phyloP scores from a whole-genome alignment of 2,113 vertebrate genomes.

The Lophotis ruficrista region DNA sequence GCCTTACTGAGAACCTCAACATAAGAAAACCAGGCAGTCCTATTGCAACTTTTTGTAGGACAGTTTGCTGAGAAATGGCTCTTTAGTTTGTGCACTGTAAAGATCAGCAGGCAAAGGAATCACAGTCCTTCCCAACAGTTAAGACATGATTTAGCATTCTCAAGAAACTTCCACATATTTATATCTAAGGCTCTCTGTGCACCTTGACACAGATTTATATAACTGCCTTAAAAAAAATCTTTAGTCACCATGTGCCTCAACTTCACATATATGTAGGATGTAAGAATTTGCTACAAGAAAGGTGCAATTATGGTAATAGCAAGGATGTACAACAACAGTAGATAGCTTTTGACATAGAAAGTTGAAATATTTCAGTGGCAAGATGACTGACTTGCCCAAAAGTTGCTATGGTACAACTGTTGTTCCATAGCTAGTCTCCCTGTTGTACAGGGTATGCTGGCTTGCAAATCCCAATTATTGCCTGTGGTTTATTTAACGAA shows the following conservation, averaged over 20 bases:
- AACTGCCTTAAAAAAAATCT: neutral
- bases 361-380: neutral
- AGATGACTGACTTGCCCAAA: neutral
- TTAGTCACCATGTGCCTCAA: neutral
- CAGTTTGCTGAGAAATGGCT: neutral
- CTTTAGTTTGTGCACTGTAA: neutral
- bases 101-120: accelerated
- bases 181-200: neutral
- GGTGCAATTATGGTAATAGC: neutral
- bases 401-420: neutral
- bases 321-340: neutral
- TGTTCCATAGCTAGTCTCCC: neutral
- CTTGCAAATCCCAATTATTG: neutral
- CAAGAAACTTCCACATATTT: neutral
- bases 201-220: neutral
- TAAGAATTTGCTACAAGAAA: neutral
- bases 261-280: neutral
- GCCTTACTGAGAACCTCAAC: neutral
- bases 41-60: neutral
- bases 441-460: neutral
- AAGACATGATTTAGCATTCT: neutral
- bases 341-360: neutral
- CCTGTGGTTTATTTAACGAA: neutral
- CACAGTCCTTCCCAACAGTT: neutral
- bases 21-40: neutral